phyloP scores from a whole-genome alignment of 2,888 invertebrate genomes.

The Camptogramma bilineatum region DNA sequence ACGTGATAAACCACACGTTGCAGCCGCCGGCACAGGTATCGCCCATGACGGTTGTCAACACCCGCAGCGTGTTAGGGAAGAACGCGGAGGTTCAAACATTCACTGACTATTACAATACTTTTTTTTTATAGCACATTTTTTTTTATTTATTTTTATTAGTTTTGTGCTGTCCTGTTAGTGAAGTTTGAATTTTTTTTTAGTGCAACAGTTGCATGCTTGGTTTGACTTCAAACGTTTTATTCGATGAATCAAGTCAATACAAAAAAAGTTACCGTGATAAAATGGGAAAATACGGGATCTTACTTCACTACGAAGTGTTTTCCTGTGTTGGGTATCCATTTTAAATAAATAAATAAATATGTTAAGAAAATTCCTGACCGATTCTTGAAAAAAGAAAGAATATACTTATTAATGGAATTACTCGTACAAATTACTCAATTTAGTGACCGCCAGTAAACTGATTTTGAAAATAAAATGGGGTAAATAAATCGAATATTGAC shows the following conservation, averaged over 20 bases:
- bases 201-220: slow-evolving; percentile 34
- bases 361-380: too few species aligned
- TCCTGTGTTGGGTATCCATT: too few species aligned
- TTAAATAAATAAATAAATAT: too few species aligned
- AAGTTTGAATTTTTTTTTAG: slow-evolving; percentile 61
- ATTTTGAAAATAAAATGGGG: too few species aligned
- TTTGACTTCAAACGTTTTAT: slow-evolving; percentile 7
- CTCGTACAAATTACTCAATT: too few species aligned
- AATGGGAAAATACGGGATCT: too few species aligned
- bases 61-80: slow-evolving; percentile 77
- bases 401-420: too few species aligned
- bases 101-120: slow-evolving; percentile 61
- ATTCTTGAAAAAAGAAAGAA: too few species aligned
- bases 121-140: slow-evolving; percentile 47
- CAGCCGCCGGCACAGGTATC: slow-evolving; percentile 63
- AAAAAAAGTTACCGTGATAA: too few species aligned
- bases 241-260: neutral
- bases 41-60: slow-evolving; percentile 66
- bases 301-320: too few species aligned
- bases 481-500: neutral
- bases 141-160: slow-evolving; percentile 47
- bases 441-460: too few species aligned
- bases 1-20: slow-evolving; percentile 47
- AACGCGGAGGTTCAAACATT: slow-evolving; percentile 84
- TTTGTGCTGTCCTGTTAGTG: slow-evolving; percentile 57